phyloP scores from a whole-genome alignment of 37 sponge, comb jelly and placozoan species.

The Tethya wilhelma region DNA sequence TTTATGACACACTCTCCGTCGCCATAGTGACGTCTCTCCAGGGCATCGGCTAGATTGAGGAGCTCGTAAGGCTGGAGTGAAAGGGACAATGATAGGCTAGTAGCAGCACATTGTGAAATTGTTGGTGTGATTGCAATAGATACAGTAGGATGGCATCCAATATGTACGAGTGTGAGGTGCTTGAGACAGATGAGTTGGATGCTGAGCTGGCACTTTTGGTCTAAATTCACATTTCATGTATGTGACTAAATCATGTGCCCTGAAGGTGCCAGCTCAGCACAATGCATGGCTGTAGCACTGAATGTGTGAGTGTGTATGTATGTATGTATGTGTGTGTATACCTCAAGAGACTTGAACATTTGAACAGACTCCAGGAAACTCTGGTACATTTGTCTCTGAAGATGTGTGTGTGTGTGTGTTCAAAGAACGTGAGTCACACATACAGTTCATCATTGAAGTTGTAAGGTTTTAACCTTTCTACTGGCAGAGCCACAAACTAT shows the following conservation, averaged over 20 bases:
- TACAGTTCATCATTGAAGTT: not conserved
- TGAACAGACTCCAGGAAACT: constrained; percentile 84
- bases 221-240: no score
- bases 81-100: not conserved
- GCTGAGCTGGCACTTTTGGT: no score
- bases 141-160: no score
- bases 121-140: no score
- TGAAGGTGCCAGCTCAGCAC: no score
- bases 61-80: constrained; percentile 29
- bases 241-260: no score
- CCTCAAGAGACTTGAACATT: constrained; percentile 87
- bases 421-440: not conserved
- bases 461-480: constrained; percentile 71
- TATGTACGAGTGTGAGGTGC: no score
- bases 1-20: constrained; percentile 36
- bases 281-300: no score
- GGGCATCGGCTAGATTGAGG: constrained; percentile 41
- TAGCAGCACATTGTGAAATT: no score
- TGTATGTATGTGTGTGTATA: no score
- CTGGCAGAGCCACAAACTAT: constrained; percentile 84
- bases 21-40: constrained; percentile 9
- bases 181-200: no score
- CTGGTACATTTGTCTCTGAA: constrained; percentile 84
- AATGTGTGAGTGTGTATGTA: no score
- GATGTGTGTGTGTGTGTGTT: not conserved